Conservation (phyloP, 2,888 invertebrate species). For the Drosophila infuscata region DNA sequence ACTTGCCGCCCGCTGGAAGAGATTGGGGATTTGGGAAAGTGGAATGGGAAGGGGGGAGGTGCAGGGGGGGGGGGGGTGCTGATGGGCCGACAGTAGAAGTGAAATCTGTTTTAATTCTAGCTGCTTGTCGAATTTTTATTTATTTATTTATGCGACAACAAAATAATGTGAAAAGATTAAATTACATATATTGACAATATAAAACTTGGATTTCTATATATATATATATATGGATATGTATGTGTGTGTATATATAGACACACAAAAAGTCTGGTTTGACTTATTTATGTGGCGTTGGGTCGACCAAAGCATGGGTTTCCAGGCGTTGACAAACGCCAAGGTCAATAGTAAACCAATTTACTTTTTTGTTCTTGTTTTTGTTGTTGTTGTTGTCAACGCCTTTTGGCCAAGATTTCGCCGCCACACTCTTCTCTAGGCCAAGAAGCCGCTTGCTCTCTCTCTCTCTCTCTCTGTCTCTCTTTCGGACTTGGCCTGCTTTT, state of each 20-base stretch:
- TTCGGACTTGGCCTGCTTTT: slow-evolving; percentile 1
- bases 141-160: slow-evolving; percentile 42
- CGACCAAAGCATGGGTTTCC: slow-evolving; percentile 27
- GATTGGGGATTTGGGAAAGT: too few relatives aligned
- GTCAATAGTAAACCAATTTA: slow-evolving; percentile 69
- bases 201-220: not conserved
- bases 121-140: slow-evolving; percentile 48
- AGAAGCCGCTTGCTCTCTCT: slow-evolving; percentile 1
- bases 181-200: slow-evolving; percentile 11
- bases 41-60: too few relatives aligned
- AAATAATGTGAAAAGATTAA: not conserved
- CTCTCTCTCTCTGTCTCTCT: not conserved
- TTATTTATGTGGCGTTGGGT: slow-evolving; percentile 50
- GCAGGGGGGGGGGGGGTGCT: not conserved
- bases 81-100: slow-evolving; percentile 35
- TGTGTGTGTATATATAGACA: not conserved
- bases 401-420: slow-evolving; percentile 35
- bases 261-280: slow-evolving; percentile 33
- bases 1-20: slow-evolving; percentile 40
- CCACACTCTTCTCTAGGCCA: not conserved
- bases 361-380: slow-evolving; percentile 3
- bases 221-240: not conserved
- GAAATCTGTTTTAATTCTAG: slow-evolving; percentile 59
- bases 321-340: slow-evolving; percentile 65
- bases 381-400: slow-evolving; percentile 52